Evolutionary conservation across 2,888 invertebrate genomes (phyloP).

Genomic region (Parnassius smintheus): DNA sequence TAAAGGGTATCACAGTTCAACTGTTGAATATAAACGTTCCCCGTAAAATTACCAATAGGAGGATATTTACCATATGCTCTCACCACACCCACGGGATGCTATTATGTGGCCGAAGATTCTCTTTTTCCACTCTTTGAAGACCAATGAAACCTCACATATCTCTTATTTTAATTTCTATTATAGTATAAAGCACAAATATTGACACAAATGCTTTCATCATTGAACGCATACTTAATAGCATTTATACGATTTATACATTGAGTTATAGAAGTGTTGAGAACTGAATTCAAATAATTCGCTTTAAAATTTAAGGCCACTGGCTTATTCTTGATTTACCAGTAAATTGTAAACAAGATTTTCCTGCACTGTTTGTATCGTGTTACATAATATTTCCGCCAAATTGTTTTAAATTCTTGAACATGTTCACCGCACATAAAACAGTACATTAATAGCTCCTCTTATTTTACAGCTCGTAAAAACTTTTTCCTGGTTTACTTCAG

Average conservation of each 20-base stretch:
- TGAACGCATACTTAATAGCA: background rate
- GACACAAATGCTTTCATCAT: no score
- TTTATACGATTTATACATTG: background rate
- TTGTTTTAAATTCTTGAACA: constrained; percentile 2
- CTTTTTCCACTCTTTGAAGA: background rate
- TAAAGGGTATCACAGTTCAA: no score
- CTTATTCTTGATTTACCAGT: no score
- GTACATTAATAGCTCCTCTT: constrained; percentile 4
- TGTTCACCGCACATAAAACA: constrained; percentile 2
- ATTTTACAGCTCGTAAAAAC: constrained; percentile 13
- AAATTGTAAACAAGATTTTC: no score
- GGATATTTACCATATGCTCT: no score
- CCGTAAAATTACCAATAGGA: no score
- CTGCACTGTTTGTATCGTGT: no score
- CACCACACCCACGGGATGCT: no score
- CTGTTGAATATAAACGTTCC: no score
- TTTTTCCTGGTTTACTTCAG: constrained; percentile 2
- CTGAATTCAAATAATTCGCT: background rate
- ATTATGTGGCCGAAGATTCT: background rate
- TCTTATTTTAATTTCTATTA: no score
- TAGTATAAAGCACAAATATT: no score
- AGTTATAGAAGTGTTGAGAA: background rate
- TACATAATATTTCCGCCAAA: background rate
- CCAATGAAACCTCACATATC: background rate
- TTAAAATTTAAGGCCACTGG: background rate